Evolutionary conservation across 2,113 vertebrate species (phyloP).

Genomic region (Tricholaema leucomelas): DNA sequence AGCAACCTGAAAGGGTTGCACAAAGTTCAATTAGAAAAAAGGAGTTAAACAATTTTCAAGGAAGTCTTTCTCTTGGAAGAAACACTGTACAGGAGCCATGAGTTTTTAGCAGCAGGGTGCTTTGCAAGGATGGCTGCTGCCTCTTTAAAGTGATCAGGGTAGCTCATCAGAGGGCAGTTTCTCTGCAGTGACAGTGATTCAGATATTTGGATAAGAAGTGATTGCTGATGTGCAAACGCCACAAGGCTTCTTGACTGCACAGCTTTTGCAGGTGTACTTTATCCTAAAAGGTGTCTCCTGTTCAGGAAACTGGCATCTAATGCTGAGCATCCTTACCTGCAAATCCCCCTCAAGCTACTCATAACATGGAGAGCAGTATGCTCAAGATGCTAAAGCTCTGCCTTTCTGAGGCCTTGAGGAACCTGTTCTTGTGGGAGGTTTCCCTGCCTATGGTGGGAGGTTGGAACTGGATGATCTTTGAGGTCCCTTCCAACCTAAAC

Average conservation of each 20-base stretch:
- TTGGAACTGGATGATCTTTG: no score
- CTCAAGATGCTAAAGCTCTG: not conserved
- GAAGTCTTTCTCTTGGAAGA: not conserved
- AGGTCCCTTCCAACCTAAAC: no score
- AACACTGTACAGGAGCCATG: not conserved
- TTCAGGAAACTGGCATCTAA: not conserved
- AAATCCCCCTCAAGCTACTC: not conserved
- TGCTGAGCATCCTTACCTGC: not conserved
- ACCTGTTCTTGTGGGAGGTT: no score
- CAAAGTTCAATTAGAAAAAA: not conserved
- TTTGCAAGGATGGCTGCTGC: not conserved
- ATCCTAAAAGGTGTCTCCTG: not conserved
- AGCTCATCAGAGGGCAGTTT: not conserved
- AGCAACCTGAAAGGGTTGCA: constrained; percentile 17
- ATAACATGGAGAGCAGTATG: not conserved
- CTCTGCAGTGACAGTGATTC: not conserved
- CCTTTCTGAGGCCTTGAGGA: no score
- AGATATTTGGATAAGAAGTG: not conserved
- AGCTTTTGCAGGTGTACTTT: not conserved
- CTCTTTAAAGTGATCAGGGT: not conserved
- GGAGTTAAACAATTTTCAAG: constrained; percentile 1
- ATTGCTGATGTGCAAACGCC: not conserved
- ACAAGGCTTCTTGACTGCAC: not conserved
- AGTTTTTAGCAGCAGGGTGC: not conserved
- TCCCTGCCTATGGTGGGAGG: no score